phyloP scores from a whole-genome alignment of 2,888 invertebrate species.

The Drosophila quinaria region DNA sequence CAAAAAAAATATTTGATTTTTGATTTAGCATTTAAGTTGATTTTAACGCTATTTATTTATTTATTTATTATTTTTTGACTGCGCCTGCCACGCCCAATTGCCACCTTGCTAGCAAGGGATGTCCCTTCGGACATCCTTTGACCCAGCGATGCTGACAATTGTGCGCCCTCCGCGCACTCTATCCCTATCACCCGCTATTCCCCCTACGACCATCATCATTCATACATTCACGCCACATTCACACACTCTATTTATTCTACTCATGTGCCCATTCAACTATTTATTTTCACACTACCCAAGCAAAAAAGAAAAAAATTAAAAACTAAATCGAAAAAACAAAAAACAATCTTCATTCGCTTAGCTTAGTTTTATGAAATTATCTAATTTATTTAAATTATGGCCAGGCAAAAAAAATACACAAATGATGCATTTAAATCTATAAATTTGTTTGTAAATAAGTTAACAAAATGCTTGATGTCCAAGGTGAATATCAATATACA shows the following conservation, averaged over 20 bases:
- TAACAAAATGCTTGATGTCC: slow-evolving; percentile 68
- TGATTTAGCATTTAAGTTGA: slow-evolving; percentile 76
- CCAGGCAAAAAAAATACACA: slow-evolving; percentile 54
- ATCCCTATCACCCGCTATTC: not conserved
- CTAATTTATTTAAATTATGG: slow-evolving; percentile 76
- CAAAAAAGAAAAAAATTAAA: slow-evolving; percentile 14
- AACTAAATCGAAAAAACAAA: slow-evolving; percentile 7
- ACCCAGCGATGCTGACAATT: slow-evolving; percentile 85
- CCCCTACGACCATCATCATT: not conserved
- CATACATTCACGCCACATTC: slow-evolving; percentile 26
- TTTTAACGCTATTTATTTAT: slow-evolving; percentile 76
- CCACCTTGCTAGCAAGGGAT: slow-evolving; percentile 85
- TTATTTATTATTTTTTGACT: slow-evolving; percentile 68
- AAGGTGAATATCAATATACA: slow-evolving; percentile 55
- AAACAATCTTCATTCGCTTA: slow-evolving; percentile 58
- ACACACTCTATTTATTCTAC: slow-evolving; percentile 67
- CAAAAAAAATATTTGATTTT: slow-evolving; percentile 55
- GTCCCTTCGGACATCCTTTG: slow-evolving; percentile 73
- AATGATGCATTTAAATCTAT: slow-evolving; percentile 74
- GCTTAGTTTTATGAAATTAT: slow-evolving; percentile 76
- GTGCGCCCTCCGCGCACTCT: slow-evolving; percentile 55
- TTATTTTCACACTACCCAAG: slow-evolving; percentile 57
- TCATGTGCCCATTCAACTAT: slow-evolving; percentile 66
- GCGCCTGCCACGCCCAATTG: slow-evolving; percentile 78
- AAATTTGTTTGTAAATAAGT: slow-evolving; percentile 78